These are phyloP conservation scores for Gibbula magus DNA, from an alignment of 2,888 invertebrate species.

Conservation along the genomic window DNA sequence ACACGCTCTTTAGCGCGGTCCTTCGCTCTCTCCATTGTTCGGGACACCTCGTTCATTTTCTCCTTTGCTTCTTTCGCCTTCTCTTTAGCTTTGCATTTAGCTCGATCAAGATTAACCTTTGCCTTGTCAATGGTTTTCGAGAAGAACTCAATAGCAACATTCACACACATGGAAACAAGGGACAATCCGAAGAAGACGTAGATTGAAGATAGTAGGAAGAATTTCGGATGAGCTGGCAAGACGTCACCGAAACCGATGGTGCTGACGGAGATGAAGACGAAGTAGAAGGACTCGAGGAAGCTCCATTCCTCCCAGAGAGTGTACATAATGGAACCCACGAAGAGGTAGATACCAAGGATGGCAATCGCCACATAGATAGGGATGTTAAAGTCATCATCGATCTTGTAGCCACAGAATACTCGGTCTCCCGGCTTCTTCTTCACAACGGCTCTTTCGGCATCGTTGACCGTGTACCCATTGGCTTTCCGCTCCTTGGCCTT, in stretches of 20 bases:
- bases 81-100: constrained; percentile 35
- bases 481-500: constrained; percentile 19
- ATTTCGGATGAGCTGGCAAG: constrained; percentile 89
- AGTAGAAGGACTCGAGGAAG: constrained; percentile 96
- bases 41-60: constrained; percentile 43
- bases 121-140: constrained; percentile 57
- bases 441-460: not conserved
- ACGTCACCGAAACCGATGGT: constrained; percentile 98
- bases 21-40: constrained; percentile 37
- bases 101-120: constrained; percentile 55
- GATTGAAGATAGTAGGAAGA: constrained; percentile 92
- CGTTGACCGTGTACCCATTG: not conserved
- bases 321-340: constrained; percentile 88
- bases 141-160: constrained; percentile 82
- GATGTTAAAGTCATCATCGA: constrained; percentile 89
- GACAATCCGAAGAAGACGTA: constrained; percentile 96
- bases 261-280: constrained; percentile 96
- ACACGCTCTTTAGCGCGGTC: constrained; percentile 58
- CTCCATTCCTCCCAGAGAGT: constrained; percentile 83
- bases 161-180: constrained; percentile 97
- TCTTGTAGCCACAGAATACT: constrained; percentile 49
- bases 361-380: constrained; percentile 91
- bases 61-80: constrained; percentile 43
- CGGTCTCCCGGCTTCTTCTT: constrained; percentile 25
- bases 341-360: constrained; percentile 89